A percentile compares a stretch with the other conserved stretches of the same genome.
These are phyloP conservation scores for Felis chaus DNA, from an alignment of 2,113 vertebrate species.

Conservation along the genomic window DNA sequence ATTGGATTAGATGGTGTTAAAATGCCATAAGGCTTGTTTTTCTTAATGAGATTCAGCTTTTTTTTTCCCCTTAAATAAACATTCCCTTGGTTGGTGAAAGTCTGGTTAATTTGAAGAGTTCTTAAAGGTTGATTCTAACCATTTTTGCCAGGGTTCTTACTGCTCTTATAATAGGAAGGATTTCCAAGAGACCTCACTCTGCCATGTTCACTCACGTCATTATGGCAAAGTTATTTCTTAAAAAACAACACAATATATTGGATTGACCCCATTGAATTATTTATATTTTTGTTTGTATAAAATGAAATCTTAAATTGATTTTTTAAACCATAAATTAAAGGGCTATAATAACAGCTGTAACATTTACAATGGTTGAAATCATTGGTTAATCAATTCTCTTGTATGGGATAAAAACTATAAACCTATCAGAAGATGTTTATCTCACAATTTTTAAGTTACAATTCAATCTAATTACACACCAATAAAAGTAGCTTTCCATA, in stretches of 20 bases:
- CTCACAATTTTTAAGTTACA: not conserved
- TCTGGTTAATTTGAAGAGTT: not conserved
- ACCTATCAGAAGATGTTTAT: not conserved
- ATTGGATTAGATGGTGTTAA: not conserved
- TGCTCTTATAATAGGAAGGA: not conserved
- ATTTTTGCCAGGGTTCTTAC: not conserved
- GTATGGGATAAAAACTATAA: not conserved
- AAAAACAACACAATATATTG: not conserved
- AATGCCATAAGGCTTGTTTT: not conserved
- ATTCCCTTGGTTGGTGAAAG: not conserved
- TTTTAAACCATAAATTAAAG: not conserved
- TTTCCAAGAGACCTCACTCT: not conserved
- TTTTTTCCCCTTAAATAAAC: not conserved
- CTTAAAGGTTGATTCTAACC: not conserved
- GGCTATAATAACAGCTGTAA: not conserved
- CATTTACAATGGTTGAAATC: not conserved
- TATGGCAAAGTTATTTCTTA: not conserved
- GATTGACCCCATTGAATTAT: not conserved
- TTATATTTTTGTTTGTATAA: not conserved
- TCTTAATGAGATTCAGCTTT: not conserved
- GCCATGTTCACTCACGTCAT: not conserved
- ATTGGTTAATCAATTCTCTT: conserved; percentile 8
- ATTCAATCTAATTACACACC: not conserved
- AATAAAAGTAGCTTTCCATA: not conserved
- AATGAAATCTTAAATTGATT: not conserved